Evolutionary conservation across 2,113 vertebrate species (phyloP).

Genomic region (Phodopus roborovskii): DNA sequence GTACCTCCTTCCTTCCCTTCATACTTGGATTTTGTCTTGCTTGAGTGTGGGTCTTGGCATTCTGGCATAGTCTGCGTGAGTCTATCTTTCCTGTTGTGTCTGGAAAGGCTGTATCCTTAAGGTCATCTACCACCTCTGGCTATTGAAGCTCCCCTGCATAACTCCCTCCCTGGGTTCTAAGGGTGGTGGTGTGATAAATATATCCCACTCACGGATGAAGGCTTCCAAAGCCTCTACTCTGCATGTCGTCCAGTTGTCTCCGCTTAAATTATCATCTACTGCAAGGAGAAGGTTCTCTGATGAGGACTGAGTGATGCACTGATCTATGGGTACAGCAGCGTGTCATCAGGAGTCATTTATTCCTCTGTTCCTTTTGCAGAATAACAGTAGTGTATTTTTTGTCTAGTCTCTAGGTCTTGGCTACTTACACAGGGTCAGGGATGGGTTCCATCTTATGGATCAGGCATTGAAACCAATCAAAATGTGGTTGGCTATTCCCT

Average conservation of each 20-base stretch:
- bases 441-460: background rate
- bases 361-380: background rate
- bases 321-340: background rate
- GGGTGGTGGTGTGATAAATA: background rate
- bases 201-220: background rate
- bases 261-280: background rate
- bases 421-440: background rate
- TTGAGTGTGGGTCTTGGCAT: background rate
- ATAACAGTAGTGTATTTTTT: background rate
- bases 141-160: background rate
- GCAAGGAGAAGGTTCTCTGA: background rate
- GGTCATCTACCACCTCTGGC: background rate
- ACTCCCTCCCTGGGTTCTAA: background rate
- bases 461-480: background rate
- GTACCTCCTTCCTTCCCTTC: too few species aligned
- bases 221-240: background rate
- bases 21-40: background rate
- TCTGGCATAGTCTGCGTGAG: background rate
- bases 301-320: background rate
- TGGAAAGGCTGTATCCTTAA: background rate
- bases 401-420: background rate
- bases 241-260: background rate
- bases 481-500: background rate
- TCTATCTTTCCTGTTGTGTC: background rate
- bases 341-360: background rate